phyloP scores from a whole-genome alignment of 2,113 vertebrate species.

The Holacanthus passer region DNA sequence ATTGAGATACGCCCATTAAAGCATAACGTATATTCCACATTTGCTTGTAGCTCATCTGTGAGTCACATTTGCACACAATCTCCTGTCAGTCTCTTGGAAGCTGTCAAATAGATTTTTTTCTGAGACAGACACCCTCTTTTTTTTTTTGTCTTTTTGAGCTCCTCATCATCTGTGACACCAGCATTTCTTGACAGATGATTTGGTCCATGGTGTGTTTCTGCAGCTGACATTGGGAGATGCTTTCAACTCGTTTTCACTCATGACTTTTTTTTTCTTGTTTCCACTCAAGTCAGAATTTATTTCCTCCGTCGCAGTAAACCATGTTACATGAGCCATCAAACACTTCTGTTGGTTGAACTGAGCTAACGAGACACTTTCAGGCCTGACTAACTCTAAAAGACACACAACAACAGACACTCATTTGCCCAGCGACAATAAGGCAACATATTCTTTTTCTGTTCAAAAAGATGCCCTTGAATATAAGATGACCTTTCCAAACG shows the following conservation, averaged over 20 bases:
- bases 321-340: not conserved
- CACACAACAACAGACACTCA: not conserved
- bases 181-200: not conserved
- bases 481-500: not conserved
- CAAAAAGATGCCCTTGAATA: not conserved
- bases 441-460: not conserved
- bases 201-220: not conserved
- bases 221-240: not conserved
- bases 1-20: not conserved
- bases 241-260: not conserved
- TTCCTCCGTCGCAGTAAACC: not conserved
- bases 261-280: too few species aligned
- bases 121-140: not conserved
- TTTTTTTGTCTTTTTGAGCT: not conserved
- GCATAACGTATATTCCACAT: not conserved
- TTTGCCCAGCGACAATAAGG: not conserved
- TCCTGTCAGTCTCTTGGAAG: not conserved
- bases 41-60: not conserved
- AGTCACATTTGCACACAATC: not conserved
- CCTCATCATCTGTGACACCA: not conserved
- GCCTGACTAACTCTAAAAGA: not conserved
- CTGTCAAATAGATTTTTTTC: not conserved
- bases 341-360: not conserved
- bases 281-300: too few species aligned
- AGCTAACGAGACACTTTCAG: not conserved